Evolutionary conservation across 2,797 vertebrate species (phyloP), one percentile per base, ranked within the genome.

Genomic region (Carapus acus): DNA sequence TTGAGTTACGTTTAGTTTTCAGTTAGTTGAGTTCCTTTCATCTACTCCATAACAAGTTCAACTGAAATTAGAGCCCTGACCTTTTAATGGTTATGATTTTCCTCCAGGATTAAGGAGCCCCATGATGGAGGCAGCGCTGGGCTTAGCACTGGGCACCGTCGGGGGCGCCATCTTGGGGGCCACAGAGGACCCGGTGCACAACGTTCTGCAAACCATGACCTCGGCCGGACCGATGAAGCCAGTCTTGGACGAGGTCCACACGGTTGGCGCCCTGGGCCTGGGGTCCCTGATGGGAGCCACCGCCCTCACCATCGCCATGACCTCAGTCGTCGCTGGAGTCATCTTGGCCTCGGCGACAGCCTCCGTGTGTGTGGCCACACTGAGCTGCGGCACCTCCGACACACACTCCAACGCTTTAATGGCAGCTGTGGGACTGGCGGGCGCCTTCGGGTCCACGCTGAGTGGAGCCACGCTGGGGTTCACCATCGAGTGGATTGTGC

Each of bases 231-330:
- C 65, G 1, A 42, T 87, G 34, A 73, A 68, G 19, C 81, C 83
- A 0, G 12, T 88, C 43, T 51, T 69, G 24, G 78, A 83, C 1
- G 83, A 83, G 3, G 70, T 79, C 16, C 54, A 45, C 48, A 69
- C 61, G 1, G 71, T 88, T 36, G 85, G 87, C 4, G 59, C 86
- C 18, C 68, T 88, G 27, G 85, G 84, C 1, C 39, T 87, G 22
- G 85, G 86, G 5, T 76, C 72, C 13, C 77, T 88, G 1, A 41
- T 87, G 3, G 87, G 84, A 48, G 77, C 84, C 2, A 82, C 82
- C 1, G 81, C 84, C 0, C 59, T 87, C 33, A 84, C 83, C n/a
- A 51, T 64, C 3, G 71, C 82, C 0, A 83, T 86, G 78, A 83
- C 81, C 5, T 73, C 83, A 0, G 65, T 65, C 0, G 76, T 85